phyloP scores from a whole-genome alignment of 2,797 vertebrate species.

The Pangasius macronema region DNA sequence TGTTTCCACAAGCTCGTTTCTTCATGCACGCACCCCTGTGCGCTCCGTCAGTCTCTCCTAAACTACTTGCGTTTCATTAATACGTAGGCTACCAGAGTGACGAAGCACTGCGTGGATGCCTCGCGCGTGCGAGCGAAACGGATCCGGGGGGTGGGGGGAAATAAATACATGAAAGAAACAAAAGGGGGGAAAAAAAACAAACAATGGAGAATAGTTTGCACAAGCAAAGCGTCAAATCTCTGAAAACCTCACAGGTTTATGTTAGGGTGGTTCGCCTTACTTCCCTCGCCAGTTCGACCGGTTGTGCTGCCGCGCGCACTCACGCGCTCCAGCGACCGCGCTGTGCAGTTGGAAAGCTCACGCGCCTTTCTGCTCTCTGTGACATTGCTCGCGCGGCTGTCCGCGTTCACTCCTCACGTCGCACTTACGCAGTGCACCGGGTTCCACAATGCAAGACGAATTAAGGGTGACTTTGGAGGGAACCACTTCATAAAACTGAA shows the following conservation, averaged over 20 bases:
- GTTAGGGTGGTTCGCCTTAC: not conserved
- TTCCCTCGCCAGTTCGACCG: not conserved
- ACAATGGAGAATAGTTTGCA: not conserved
- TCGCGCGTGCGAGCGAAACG: not conserved
- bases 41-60: not conserved
- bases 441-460: not conserved
- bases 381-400: not conserved
- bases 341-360: not conserved
- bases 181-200: not conserved
- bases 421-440: not conserved
- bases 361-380: not conserved
- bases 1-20: not conserved
- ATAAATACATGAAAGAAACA: not conserved
- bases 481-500: not conserved
- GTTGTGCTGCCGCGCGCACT: not conserved
- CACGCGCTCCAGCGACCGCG: conserved; percentile 1
- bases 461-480: not conserved
- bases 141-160: not conserved
- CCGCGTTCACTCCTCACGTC: not conserved
- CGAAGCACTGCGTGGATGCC: conserved; percentile 14
- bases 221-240: not conserved
- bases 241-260: not conserved
- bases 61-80: conserved; percentile 15
- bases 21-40: not conserved
- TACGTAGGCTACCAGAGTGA: conserved; percentile 3